A percentile compares a stretch with the other conserved stretches of the same genome.
phyloP scores from a whole-genome alignment of 2,888 invertebrate genomes.

The Erebia palarica region DNA sequence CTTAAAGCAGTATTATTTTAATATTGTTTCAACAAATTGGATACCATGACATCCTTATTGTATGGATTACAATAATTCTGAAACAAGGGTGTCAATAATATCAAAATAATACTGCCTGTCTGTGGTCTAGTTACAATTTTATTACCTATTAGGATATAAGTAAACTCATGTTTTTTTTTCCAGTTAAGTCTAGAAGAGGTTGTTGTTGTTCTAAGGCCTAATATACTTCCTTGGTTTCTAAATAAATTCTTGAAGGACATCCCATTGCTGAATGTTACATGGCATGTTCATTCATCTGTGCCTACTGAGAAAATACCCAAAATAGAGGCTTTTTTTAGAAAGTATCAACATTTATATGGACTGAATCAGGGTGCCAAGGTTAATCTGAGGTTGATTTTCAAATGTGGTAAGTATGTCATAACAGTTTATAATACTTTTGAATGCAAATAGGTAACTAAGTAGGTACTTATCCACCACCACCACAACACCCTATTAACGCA shows the following conservation, averaged over 20 bases:
- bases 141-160: no score
- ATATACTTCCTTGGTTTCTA: slow-evolving; percentile 86
- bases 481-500: no score
- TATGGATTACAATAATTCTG: no score
- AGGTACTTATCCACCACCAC: no score
- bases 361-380: slow-evolving; percentile 54
- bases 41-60: no score
- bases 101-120: no score
- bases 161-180: slow-evolving; percentile 19
- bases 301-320: slow-evolving; percentile 63
- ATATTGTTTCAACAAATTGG: no score
- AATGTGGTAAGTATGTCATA: slow-evolving; percentile 84
- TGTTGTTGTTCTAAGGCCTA: slow-evolving; percentile 85
- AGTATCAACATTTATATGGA: slow-evolving; percentile 44
- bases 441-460: no score
- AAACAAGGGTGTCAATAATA: no score
- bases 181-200: slow-evolving; percentile 80
- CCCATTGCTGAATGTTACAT: slow-evolving; percentile 76
- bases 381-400: slow-evolving; percentile 88
- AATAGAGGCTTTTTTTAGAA: slow-evolving; percentile 64
- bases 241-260: slow-evolving; percentile 82
- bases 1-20: no score
- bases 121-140: no score
- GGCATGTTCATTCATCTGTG: slow-evolving; percentile 86
- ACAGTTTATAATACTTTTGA: no score